phyloP scores from a whole-genome alignment of 1,140 invertebrate genomes.

The Rhizoglyphus robini region DNA sequence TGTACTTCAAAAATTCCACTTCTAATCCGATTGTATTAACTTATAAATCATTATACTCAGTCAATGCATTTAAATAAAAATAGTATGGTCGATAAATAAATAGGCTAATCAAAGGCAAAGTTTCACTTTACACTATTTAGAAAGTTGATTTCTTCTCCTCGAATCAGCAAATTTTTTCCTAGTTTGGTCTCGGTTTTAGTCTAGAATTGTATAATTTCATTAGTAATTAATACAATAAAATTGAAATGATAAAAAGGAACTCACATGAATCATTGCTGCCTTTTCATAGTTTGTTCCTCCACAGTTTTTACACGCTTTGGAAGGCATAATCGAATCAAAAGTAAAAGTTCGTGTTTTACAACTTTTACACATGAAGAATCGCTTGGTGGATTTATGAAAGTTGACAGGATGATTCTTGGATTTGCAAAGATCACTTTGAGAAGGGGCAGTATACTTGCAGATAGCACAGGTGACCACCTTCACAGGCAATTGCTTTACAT shows the following conservation, averaged over 20 bases:
- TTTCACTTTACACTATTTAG: conserved; percentile 29
- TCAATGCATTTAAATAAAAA: no score
- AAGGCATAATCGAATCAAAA: conserved; percentile 56
- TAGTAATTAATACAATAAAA: no score
- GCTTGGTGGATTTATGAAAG: conserved; percentile 56
- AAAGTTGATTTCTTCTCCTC: conserved; percentile 35
- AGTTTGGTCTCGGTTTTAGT: conserved; percentile 33
- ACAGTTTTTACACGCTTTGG: conserved; percentile 60
- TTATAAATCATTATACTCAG: no score
- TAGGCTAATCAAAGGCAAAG: no score
- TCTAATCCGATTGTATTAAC: no score
- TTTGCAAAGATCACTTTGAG: conserved; percentile 66
- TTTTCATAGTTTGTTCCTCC: conserved; percentile 54
- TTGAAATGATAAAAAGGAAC: no score
- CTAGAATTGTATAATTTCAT: conserved; percentile 31
- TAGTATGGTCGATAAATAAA: no score
- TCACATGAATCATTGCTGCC: conserved; percentile 61
- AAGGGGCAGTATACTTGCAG: conserved; percentile 78
- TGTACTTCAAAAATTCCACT: no score
- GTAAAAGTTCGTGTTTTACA: conserved; percentile 67
- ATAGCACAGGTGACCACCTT: conserved; percentile 74
- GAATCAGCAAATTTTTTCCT: conserved; percentile 33
- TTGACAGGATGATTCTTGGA: conserved; percentile 59
- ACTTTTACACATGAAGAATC: conserved; percentile 77
- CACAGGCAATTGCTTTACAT: conserved; percentile 62